phyloP scores from a whole-genome alignment of 2,797 vertebrate genomes.

The Cichlasoma orientale region DNA sequence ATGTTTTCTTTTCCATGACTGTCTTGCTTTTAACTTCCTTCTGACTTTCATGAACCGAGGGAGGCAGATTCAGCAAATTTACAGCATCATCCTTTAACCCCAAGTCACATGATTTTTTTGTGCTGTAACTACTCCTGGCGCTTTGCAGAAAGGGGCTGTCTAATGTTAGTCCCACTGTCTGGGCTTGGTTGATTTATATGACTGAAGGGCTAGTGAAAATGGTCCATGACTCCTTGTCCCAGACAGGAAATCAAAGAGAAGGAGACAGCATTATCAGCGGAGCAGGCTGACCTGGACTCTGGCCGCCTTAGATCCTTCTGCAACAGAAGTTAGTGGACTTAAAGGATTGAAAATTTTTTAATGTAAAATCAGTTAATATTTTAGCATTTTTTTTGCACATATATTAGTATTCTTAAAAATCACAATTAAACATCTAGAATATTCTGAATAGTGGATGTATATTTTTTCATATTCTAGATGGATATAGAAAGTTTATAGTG shows the following conservation, averaged over 20 bases:
- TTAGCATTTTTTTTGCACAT: not conserved
- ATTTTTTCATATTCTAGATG: not conserved
- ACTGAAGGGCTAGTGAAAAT: slow-evolving; percentile 66
- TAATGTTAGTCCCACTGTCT: slow-evolving; percentile 41
- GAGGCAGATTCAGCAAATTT: slow-evolving; percentile 74
- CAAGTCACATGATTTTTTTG: slow-evolving; percentile 66
- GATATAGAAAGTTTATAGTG: not conserved
- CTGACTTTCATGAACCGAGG: slow-evolving; percentile 18
- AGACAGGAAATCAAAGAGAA: slow-evolving; percentile 74
- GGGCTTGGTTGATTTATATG: slow-evolving; percentile 72
- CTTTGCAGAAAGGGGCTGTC: slow-evolving; percentile 60
- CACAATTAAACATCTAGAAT: not conserved
- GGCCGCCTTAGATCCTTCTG: slow-evolving; percentile 22
- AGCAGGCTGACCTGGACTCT: slow-evolving; percentile 66
- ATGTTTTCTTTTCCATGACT: not conserved
- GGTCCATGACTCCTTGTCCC: slow-evolving; percentile 64
- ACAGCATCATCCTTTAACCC: slow-evolving; percentile 80
- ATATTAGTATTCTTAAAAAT: rapidly evolving
- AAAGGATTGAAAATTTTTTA: slow-evolving; percentile 17
- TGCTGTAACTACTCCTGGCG: slow-evolving; percentile 75
- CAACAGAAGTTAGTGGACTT: slow-evolving; percentile 16
- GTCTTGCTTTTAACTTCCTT: slow-evolving; percentile 13
- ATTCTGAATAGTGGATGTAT: not conserved
- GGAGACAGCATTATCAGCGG: slow-evolving; percentile 68
- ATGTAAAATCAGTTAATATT: slow-evolving; percentile 1